phyloP scores from a whole-genome alignment of 2,888 invertebrate species.

The Dicyrtoma fusca region DNA sequence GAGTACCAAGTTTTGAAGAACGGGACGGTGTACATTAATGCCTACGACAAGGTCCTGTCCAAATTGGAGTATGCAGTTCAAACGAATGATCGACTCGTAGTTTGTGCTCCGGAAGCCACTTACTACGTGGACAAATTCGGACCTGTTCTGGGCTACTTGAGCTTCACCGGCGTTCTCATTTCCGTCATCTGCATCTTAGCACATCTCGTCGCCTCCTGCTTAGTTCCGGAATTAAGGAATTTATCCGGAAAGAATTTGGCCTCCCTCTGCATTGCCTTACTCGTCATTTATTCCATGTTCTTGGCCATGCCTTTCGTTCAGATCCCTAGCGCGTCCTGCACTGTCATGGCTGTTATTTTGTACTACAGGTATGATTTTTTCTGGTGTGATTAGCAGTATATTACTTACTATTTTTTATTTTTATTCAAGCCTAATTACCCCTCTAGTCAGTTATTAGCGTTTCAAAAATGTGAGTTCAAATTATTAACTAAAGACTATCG shows the following conservation, averaged over 20 bases:
- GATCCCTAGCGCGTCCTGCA: slow-evolving; percentile 58
- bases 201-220: slow-evolving; percentile 61
- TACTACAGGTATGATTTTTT: slow-evolving; percentile 59
- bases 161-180: slow-evolving; percentile 61
- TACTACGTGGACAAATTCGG: slow-evolving; percentile 59
- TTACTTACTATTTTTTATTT: too few relatives aligned
- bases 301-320: slow-evolving; percentile 60
- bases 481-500: too few relatives aligned
- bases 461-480: too few relatives aligned
- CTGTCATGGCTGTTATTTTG: slow-evolving; percentile 60
- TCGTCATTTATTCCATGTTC: slow-evolving; percentile 62
- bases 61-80: slow-evolving; percentile 58
- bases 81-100: slow-evolving; percentile 58
- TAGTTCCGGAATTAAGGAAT: slow-evolving; percentile 62
- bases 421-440: too few relatives aligned
- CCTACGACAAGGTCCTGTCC: slow-evolving; percentile 58
- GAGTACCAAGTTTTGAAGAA: slow-evolving; percentile 59
- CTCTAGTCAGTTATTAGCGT: too few relatives aligned
- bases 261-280: slow-evolving; percentile 62
- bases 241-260: slow-evolving; percentile 64
- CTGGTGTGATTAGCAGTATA: too few relatives aligned
- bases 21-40: slow-evolving; percentile 59
- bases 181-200: slow-evolving; percentile 62
- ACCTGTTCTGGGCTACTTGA: slow-evolving; percentile 60
- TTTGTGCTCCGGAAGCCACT: slow-evolving; percentile 58